These are phyloP conservation scores for Coreoperca whiteheadi DNA, from an alignment of 2,113 vertebrate genomes.

Conservation along the genomic window DNA sequence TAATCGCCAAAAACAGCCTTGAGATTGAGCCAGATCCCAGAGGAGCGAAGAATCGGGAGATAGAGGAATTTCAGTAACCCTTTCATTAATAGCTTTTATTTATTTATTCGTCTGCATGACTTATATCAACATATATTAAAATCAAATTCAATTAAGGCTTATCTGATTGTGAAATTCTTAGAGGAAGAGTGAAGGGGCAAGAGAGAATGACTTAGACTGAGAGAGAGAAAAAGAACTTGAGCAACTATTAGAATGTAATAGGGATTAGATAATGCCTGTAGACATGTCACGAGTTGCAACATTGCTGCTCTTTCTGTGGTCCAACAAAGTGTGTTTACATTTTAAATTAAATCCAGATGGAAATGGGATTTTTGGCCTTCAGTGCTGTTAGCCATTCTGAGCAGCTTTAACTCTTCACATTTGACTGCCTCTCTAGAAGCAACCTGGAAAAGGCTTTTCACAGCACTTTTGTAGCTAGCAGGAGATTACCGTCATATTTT, in stretches of 20 bases:
- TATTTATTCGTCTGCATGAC: constrained; percentile 63
- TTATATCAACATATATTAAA: constrained; percentile 65
- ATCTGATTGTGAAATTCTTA: constrained; percentile 35
- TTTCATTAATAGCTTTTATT: constrained; percentile 60
- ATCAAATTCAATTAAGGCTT: constrained; percentile 70
- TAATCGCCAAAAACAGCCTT: constrained; percentile 78
- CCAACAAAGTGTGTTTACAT: constrained; percentile 75
- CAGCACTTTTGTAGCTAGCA: constrained; percentile 28
- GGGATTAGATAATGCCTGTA: constrained; percentile 62
- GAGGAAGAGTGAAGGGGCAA: background rate
- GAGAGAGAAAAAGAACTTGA: constrained; percentile 1
- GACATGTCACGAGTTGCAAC: constrained; percentile 60
- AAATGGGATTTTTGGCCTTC: constrained; percentile 66
- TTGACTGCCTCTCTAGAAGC: constrained; percentile 52
- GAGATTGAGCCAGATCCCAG: constrained; percentile 75
- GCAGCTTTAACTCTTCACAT: constrained; percentile 68
- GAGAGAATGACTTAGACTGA: background rate
- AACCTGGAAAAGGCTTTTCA: constrained; percentile 49
- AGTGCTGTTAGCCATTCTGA: constrained; percentile 67
- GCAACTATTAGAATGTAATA: constrained; percentile 20
- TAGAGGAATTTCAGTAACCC: constrained; percentile 65
- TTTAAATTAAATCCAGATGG: constrained; percentile 79
- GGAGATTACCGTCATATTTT: constrained; percentile 46
- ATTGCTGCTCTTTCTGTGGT: constrained; percentile 58
- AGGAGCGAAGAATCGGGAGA: constrained; percentile 61